Conservation (phyloP, 1,140 invertebrate genomes). For the Lordiphosa collinella region DNA sequence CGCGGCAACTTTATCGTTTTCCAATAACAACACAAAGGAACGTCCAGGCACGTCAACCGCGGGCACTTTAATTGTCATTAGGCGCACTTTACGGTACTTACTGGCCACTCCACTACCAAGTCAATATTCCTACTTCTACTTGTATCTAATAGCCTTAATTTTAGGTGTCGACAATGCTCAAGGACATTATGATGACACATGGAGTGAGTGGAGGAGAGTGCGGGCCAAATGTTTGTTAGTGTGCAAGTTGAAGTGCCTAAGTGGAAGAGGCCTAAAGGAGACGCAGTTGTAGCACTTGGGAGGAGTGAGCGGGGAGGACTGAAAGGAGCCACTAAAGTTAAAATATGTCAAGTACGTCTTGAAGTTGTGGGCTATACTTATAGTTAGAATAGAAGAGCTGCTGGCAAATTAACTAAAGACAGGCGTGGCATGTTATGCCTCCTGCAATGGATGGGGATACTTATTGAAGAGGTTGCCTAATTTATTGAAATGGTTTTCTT, state of each 20-base stretch:
- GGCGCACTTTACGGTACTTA: conserved; percentile 10
- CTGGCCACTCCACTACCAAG: conserved; percentile 5
- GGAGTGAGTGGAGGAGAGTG: neutral
- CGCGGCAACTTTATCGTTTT: conserved; percentile 15
- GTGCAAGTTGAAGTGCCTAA: conserved; percentile 8
- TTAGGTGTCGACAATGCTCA: conserved; percentile 15
- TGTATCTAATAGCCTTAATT: conserved; percentile 18
- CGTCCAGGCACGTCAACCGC: neutral
- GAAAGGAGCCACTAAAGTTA: conserved; percentile 4
- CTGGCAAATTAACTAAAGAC: too few species aligned
- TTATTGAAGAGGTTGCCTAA: too few species aligned
- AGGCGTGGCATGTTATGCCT: too few species aligned
- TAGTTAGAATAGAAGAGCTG: neutral
- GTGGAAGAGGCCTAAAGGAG: conserved; percentile 5
- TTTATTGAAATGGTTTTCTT: too few species aligned
- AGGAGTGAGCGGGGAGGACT: neutral
- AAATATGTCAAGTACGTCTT: conserved; percentile 12
- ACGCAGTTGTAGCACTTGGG: neutral
- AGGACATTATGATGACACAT: conserved; percentile 11
- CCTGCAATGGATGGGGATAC: too few species aligned
- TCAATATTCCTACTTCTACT: conserved; percentile 5
- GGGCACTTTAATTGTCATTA: conserved; percentile 15
- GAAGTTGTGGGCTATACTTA: conserved; percentile 5
- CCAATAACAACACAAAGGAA: conserved; percentile 1
- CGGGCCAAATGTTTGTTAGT: conserved; percentile 5